Percentiles rank a stretch among this genome's conserved stretches.
Conservation (phyloP, 2,888 invertebrate species). For the Andrena praecox region DNA sequence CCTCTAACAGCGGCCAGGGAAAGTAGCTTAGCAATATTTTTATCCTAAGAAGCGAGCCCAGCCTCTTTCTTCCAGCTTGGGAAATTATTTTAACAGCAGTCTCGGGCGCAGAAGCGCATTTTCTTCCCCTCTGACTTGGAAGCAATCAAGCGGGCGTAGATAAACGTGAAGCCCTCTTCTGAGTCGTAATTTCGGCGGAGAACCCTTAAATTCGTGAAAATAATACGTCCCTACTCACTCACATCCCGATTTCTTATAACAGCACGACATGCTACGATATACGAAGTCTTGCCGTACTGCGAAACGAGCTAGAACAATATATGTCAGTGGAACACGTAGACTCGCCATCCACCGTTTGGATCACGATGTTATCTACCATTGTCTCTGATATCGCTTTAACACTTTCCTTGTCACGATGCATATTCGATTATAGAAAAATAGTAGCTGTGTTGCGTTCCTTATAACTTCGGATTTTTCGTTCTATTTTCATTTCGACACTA, state of each 20-base stretch:
- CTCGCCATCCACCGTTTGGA: too few species aligned
- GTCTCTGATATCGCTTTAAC: too few species aligned
- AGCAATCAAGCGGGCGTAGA: background rate
- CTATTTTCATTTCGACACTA: too few species aligned
- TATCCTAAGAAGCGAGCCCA: background rate
- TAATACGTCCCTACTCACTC: background rate
- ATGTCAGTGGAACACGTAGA: too few species aligned
- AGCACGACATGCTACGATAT: background rate
- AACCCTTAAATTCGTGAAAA: background rate
- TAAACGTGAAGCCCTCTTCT: background rate
- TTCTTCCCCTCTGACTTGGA: background rate
- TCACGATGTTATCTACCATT: too few species aligned
- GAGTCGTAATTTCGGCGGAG: background rate
- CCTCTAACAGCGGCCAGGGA: background rate
- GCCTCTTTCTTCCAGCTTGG: background rate
- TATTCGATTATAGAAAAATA: too few species aligned
- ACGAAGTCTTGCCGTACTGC: too few species aligned
- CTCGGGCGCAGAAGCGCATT: background rate
- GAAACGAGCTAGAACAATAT: too few species aligned
- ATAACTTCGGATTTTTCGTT: too few species aligned
- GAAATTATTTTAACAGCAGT: slow-evolving; percentile 10
- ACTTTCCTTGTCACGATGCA: too few species aligned
- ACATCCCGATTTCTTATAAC: background rate
- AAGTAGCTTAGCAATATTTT: slow-evolving; percentile 17
- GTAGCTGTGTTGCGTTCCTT: too few species aligned